Evolutionary conservation across 2,888 invertebrate species (phyloP).

Genomic region (Hartigia nigra): DNA sequence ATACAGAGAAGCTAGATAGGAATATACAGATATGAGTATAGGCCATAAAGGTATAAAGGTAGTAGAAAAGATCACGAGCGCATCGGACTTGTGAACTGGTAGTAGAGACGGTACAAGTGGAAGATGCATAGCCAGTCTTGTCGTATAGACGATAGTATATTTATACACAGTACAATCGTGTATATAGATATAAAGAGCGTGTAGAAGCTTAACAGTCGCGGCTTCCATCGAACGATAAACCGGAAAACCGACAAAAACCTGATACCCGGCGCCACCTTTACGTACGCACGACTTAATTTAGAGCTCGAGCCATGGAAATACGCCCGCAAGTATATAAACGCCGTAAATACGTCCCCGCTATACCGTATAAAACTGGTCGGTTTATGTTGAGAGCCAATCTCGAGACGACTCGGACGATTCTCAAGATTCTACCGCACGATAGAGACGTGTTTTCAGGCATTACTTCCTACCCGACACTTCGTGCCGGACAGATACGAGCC

Average conservation of each 20-base stretch:
- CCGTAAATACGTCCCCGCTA: constrained; percentile 60
- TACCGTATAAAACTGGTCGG: constrained; percentile 55
- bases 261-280: constrained; percentile 11
- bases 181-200: background rate
- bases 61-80: background rate
- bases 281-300: constrained; percentile 21
- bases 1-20: background rate
- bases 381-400: constrained; percentile 58
- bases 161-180: background rate
- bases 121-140: background rate
- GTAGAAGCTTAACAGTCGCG: background rate
- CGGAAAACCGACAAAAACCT: constrained; percentile 20
- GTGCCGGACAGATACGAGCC: constrained; percentile 61
- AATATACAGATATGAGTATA: constrained; percentile 10
- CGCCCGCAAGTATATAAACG: constrained; percentile 51
- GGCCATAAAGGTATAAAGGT: constrained; percentile 30
- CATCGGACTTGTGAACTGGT: background rate
- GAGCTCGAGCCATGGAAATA: constrained; percentile 19
- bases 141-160: background rate
- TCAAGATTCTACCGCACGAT: constrained; percentile 58
- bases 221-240: constrained; percentile 8
- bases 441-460: constrained; percentile 63
- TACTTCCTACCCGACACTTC: constrained; percentile 40
- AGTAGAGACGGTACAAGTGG: background rate
- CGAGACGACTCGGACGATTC: background rate